Percentiles rank a stretch among this genome's conserved stretches.
Evolutionary conservation across 2,113 vertebrate species (phyloP).

Genomic region (Periophthalmodon schlosseri): DNA sequence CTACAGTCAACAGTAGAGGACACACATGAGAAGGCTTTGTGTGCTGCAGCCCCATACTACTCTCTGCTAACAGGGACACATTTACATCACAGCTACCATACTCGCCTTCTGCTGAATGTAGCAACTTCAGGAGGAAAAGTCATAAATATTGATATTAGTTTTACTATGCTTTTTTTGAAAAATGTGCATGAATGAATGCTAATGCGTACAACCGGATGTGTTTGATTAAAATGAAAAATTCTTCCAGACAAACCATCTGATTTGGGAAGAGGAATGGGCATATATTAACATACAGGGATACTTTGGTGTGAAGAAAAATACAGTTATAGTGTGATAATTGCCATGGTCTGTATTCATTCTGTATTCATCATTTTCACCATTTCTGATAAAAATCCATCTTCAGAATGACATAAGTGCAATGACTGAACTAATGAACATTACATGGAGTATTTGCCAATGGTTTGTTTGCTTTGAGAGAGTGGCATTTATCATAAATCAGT

Average conservation of each 20-base stretch:
- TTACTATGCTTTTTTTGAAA: constrained; percentile 37
- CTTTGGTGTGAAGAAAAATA: background rate
- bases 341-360: constrained; percentile 3
- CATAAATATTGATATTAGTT: constrained; percentile 25
- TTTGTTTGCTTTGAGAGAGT: background rate
- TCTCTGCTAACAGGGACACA: constrained; percentile 6
- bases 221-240: constrained; percentile 43
- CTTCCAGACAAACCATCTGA: constrained; percentile 28
- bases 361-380: constrained; percentile 9
- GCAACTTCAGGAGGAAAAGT: constrained; percentile 20
- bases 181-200: constrained; percentile 34
- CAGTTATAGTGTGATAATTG: constrained; percentile 17
- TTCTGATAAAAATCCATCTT: constrained; percentile 7
- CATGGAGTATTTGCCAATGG: background rate
- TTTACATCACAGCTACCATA: constrained; percentile 2
- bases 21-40: constrained; percentile 42
- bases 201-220: constrained; percentile 20
- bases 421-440: constrained; percentile 10
- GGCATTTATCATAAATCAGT: background rate
- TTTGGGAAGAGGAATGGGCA: constrained; percentile 31
- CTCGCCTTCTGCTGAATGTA: constrained; percentile 28
- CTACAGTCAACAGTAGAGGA: constrained; percentile 57
- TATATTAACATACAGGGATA: constrained; percentile 5
- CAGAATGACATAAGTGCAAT: background rate
- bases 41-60: constrained; percentile 1